phyloP scores from a whole-genome alignment of 2,797 vertebrate genomes.

The Sternarchorhynchus goeldii region DNA sequence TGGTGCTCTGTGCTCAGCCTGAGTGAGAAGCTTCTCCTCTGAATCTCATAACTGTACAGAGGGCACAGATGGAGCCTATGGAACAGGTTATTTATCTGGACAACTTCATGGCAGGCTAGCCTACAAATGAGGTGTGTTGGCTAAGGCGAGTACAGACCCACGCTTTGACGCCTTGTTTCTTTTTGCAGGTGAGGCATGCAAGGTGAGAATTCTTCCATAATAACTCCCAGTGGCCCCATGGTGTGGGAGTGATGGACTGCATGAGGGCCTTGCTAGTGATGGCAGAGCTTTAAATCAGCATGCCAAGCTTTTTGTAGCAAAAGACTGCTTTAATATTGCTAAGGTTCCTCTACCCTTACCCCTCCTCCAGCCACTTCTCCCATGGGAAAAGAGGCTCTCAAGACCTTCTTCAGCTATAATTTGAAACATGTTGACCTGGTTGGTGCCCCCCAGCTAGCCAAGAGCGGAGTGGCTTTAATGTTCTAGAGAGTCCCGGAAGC shows the following conservation, averaged over 20 bases:
- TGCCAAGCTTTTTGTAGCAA: constrained; percentile 6
- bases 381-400: constrained; percentile 12
- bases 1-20: not conserved
- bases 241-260: constrained; percentile 45
- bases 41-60: constrained; percentile 29
- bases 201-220: constrained; percentile 17
- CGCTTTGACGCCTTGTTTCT: constrained; percentile 20
- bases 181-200: constrained; percentile 22
- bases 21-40: constrained; percentile 24
- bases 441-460: constrained; percentile 29
- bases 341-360: not conserved
- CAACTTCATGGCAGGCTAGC: not conserved
- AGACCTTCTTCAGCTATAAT: constrained; percentile 32
- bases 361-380: not conserved
- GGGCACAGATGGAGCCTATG: constrained; percentile 23
- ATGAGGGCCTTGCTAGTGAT: constrained; percentile 39
- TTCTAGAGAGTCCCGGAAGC: constrained; percentile 21
- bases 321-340: constrained; percentile 19
- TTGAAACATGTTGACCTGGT: constrained; percentile 40
- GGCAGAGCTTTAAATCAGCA: constrained; percentile 42
- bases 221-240: constrained; percentile 25
- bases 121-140: constrained; percentile 22
- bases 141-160: constrained; percentile 9
- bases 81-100: constrained; percentile 19
- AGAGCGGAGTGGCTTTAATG: constrained; percentile 26